These are phyloP conservation scores for Dryobotodes eremita DNA, from an alignment of 2,888 invertebrate genomes.

Conservation along the genomic window DNA sequence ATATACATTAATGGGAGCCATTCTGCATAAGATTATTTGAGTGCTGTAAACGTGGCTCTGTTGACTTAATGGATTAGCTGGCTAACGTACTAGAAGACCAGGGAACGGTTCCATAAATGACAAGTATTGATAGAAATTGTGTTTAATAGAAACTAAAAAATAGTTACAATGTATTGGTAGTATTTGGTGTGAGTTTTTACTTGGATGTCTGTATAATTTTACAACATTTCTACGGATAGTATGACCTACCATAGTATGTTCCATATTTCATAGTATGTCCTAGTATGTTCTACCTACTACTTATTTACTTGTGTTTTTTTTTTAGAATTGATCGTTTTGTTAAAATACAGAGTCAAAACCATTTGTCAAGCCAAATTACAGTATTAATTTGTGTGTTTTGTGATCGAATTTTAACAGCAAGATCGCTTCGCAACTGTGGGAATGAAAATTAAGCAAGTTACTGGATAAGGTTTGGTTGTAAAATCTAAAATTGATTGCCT, in stretches of 20 bases:
- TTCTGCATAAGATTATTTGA: slow-evolving; percentile 53
- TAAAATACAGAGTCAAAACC: background rate
- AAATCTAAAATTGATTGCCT: background rate
- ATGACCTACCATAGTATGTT: too few species aligned
- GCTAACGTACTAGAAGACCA: slow-evolving; percentile 35
- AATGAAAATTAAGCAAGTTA: background rate
- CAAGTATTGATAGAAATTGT: background rate
- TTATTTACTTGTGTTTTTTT: too few species aligned
- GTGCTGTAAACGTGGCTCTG: slow-evolving; percentile 38
- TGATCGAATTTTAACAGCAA: background rate
- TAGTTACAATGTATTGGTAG: background rate
- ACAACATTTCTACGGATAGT: background rate
- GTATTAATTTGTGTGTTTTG: background rate
- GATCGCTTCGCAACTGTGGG: background rate
- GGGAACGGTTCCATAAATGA: slow-evolving; percentile 10
- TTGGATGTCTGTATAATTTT: background rate
- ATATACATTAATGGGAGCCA: slow-evolving; percentile 26
- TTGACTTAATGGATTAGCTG: slow-evolving; percentile 53
- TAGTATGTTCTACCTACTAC: too few species aligned
- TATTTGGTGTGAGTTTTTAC: background rate
- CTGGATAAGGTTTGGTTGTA: background rate
- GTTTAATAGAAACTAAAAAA: background rate
- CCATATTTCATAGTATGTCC: too few species aligned
- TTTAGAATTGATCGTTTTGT: background rate
- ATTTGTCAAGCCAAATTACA: background rate